Base-by-base conservation (phyloP, 2,797 vertebrate species). In the Trematocara caparti region DNA sequence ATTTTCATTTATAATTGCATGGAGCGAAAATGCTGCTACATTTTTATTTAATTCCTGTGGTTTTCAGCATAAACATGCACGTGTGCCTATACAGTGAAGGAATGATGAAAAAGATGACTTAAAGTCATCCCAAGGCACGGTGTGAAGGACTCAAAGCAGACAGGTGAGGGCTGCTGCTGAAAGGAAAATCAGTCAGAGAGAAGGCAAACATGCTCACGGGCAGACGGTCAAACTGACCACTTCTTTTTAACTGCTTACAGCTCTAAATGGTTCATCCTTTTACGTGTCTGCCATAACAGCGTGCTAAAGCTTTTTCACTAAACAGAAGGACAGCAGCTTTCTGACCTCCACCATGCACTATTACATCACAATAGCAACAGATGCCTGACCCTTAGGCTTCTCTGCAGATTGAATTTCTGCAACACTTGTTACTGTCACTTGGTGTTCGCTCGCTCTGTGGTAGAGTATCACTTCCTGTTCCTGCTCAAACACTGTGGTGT, bases 391-490 rank as follows among this genome's bases (percentile, higher is more conserved):
- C 81, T 48, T 13, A 27, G 80, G 77, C 73, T 47, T 62, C 51
- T 36, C 64, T 72, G 78, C 17, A 12, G 2, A 75, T 84, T 85
- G 87, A 53, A 84, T 92, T 88, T 87, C 79, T 79, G 73, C 69
- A 47, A 48, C 76, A 43, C 38, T 80, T 83, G 38, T 77, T 76
- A 74, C 57, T 86, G 79, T 84, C 48, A 50, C n/a, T n/a, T n/a
- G n/a, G n/a, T n/a, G n/a, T n/a, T n/a, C n/a, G n/a, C n/a, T n/a
- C n/a, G n/a, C n/a, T n/a, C n/a, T n/a, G n/a, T n/a, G n/a, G n/a
- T n/a, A n/a, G n/a, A n/a, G n/a, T n/a, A n/a, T n/a, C n/a, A n/a
- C n/a, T n/a, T n/a, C n/a, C n/a, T n/a, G n/a, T n/a, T n/a, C n/a
- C n/a, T n/a, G n/a, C n/a, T n/a, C n/a, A n/a, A n/a, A n/a, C n/a